A percentile compares a stretch with the other conserved stretches of the same genome.
Conservation (phyloP, 2,888 invertebrate species). For the Ichneumon xanthorius region DNA sequence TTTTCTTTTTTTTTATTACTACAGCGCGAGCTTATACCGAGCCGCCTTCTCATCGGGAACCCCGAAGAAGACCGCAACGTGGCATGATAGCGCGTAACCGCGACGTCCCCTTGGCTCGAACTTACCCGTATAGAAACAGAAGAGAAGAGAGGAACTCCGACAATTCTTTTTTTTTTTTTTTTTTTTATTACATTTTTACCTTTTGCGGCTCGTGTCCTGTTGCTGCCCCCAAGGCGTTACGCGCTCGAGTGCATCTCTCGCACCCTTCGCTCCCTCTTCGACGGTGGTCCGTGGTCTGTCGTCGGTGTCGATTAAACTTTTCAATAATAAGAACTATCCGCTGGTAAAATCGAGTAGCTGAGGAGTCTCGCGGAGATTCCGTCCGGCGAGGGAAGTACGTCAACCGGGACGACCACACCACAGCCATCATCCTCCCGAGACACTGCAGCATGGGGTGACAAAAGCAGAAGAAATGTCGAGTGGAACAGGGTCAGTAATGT, state of each 20-base stretch:
- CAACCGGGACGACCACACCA: conserved; percentile 53
- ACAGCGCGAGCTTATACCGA: conserved; percentile 32
- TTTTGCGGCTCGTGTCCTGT: neutral
- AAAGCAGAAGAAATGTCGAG: conserved; percentile 60
- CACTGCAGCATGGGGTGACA: conserved; percentile 33
- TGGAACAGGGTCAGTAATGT: conserved; percentile 60
- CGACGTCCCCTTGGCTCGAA: conserved; percentile 46
- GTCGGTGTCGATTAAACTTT: conserved; percentile 7
- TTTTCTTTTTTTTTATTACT: conserved; percentile 26
- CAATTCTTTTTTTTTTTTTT: neutral
- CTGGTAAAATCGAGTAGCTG: neutral
- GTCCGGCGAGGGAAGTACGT: conserved; percentile 29
- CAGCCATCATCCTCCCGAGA: conserved; percentile 16
- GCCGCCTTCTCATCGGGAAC: conserved; percentile 58
- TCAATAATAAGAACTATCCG: conserved; percentile 18
- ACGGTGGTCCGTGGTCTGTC: conserved; percentile 40
- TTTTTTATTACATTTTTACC: neutral
- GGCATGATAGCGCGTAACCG: conserved; percentile 60
- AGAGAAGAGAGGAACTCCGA: neutral
- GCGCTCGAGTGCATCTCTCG: conserved; percentile 11
- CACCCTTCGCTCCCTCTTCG: conserved; percentile 1
- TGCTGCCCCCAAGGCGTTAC: conserved; percentile 18
- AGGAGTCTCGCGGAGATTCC: neutral
- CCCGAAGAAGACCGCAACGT: conserved; percentile 63
- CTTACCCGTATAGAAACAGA: neutral